Evolutionary conservation across 2,888 invertebrate species (phyloP).

Genomic region (Rhagonycha lutea): DNA sequence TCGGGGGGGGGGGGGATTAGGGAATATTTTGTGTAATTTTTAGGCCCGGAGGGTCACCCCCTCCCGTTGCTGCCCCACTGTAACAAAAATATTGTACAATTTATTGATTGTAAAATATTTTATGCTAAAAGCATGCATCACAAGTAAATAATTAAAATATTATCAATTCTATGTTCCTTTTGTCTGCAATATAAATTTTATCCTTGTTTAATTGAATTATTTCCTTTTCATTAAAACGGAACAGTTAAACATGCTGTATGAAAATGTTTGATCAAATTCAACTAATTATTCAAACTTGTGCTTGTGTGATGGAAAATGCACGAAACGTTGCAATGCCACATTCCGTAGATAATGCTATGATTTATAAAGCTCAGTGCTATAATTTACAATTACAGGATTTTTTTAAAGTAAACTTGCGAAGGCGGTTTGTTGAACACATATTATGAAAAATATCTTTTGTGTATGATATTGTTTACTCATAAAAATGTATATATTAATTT

Average conservation of each 20-base stretch:
- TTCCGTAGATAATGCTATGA: constrained; percentile 16
- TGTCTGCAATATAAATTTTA: background rate
- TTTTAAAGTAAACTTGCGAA: background rate
- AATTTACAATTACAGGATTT: constrained; percentile 12
- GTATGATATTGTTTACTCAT: background rate
- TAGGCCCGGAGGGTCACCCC: too few relatives aligned
- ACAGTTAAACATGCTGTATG: background rate
- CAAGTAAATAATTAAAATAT: background rate
- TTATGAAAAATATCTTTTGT: background rate
- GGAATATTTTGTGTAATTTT: too few relatives aligned
- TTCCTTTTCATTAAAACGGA: background rate
- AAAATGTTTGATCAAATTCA: background rate
- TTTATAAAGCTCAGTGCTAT: constrained; percentile 7
- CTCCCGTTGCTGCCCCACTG: too few relatives aligned
- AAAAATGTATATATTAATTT: background rate
- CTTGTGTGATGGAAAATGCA: constrained; percentile 5
- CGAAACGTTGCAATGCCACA: constrained; percentile 13
- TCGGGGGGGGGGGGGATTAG: too few relatives aligned
- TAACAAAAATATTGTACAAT: too few relatives aligned
- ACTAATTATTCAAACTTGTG: background rate
- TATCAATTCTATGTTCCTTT: background rate
- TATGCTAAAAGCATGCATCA: background rate
- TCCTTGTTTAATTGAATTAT: background rate
- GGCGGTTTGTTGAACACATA: background rate
- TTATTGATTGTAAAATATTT: background rate